Conservation (phyloP, 2,797 vertebrate species). For the Falco cherrug region DNA sequence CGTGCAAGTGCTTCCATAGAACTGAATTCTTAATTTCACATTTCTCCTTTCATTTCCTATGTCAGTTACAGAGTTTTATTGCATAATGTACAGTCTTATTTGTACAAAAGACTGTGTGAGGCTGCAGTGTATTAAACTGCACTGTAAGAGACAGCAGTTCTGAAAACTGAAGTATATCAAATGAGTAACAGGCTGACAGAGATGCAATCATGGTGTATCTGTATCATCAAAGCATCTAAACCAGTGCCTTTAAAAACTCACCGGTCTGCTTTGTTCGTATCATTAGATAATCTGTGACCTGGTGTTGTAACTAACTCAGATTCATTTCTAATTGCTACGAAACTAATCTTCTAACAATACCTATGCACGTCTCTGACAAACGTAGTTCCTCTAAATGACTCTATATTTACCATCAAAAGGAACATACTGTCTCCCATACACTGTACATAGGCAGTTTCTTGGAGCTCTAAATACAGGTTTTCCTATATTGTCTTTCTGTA, state of each 20-base stretch:
- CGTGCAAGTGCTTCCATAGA: background rate
- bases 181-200: background rate
- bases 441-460: background rate
- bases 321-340: background rate
- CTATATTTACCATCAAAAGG: background rate
- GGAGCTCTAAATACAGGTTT: background rate
- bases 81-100: background rate
- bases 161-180: background rate
- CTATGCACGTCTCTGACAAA: fast-evolving
- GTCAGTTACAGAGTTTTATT: background rate
- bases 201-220: background rate
- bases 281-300: background rate
- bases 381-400: fast-evolving
- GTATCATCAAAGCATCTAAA: background rate
- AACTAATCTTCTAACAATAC: background rate
- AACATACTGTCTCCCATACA: background rate
- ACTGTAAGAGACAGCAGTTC: background rate
- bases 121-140: background rate
- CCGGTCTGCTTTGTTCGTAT: background rate
- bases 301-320: background rate
- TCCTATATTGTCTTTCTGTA: background rate
- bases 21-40: slow-evolving; percentile 31
- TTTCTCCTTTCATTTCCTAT: background rate
- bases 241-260: background rate
- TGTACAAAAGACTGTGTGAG: background rate